These are phyloP conservation scores for Cyphomyrus discorhynchus DNA, from an alignment of 2,113 vertebrate species.

Conservation along the genomic window DNA sequence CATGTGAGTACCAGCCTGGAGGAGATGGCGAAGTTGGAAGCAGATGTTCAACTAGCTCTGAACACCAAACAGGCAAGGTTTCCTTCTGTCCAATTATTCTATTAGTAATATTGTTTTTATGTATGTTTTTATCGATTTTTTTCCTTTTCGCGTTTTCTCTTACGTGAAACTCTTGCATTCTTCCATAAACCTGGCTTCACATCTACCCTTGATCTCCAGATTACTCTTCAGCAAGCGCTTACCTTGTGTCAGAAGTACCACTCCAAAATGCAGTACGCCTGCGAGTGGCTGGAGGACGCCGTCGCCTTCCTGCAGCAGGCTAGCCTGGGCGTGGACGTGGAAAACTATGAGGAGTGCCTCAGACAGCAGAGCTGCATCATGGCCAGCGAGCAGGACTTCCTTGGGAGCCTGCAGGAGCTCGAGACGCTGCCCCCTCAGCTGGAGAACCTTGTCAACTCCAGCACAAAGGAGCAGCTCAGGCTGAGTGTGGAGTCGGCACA, in stretches of 20 bases:
- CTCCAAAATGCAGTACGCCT: slow-evolving; percentile 75
- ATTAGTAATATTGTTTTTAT: neutral
- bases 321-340: slow-evolving; percentile 78
- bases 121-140: neutral
- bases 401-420: slow-evolving; percentile 66
- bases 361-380: slow-evolving; percentile 78
- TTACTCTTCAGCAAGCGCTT: slow-evolving; percentile 74
- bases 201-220: slow-evolving; percentile 54
- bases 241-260: slow-evolving; percentile 79
- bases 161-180: neutral
- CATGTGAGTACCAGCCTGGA: slow-evolving; percentile 73
- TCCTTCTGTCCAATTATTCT: neutral
- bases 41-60: slow-evolving; percentile 75
- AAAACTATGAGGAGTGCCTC: slow-evolving; percentile 82
- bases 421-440: slow-evolving; percentile 65
- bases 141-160: neutral
- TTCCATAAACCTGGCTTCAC: neutral
- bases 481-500: slow-evolving; percentile 67
- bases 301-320: slow-evolving; percentile 79
- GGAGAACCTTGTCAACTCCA: slow-evolving; percentile 65
- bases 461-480: slow-evolving; percentile 67
- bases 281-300: slow-evolving; percentile 88
- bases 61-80: slow-evolving; percentile 72
- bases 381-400: slow-evolving; percentile 75
- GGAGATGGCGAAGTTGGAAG: slow-evolving; percentile 76